These are phyloP conservation scores for Tylochromis polylepis DNA, from an alignment of 2,113 vertebrate genomes.

Conservation along the genomic window DNA sequence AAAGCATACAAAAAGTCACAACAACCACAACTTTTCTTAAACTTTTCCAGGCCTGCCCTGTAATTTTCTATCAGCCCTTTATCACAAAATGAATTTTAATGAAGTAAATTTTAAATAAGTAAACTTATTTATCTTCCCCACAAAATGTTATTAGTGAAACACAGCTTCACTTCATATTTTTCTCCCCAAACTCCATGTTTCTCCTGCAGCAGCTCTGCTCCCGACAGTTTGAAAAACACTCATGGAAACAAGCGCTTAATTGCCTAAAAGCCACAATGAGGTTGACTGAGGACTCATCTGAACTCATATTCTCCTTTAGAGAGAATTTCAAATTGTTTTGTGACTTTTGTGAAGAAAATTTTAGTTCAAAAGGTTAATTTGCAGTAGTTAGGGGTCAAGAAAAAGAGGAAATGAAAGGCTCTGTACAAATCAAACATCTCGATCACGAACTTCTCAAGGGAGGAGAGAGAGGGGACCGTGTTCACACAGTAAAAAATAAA, in stretches of 20 bases:
- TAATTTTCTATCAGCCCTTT: neutral
- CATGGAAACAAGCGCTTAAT: neutral
- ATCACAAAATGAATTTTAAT: neutral
- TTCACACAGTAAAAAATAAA: constrained; percentile 4
- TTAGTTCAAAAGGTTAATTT: constrained; percentile 21
- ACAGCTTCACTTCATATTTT: neutral
- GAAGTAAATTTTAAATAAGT: neutral
- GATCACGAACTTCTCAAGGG: neutral
- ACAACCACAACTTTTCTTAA: neutral
- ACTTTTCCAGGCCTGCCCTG: neutral
- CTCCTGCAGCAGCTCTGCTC: neutral
- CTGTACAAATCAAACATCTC: constrained; percentile 7
- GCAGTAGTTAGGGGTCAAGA: neutral
- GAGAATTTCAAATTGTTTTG: neutral
- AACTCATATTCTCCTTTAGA: neutral
- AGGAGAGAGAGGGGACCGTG: neutral
- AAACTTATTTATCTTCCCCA: neutral
- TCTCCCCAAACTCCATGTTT: neutral
- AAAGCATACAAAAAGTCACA: neutral
- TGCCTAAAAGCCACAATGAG: neutral
- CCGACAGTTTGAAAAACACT: neutral
- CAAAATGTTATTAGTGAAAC: neutral
- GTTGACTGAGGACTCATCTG: neutral
- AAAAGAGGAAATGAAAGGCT: constrained; percentile 38
- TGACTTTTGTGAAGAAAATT: neutral